Evolutionary conservation across 2,888 invertebrate species (phyloP).

Genomic region (Cyclophora punctaria): DNA sequence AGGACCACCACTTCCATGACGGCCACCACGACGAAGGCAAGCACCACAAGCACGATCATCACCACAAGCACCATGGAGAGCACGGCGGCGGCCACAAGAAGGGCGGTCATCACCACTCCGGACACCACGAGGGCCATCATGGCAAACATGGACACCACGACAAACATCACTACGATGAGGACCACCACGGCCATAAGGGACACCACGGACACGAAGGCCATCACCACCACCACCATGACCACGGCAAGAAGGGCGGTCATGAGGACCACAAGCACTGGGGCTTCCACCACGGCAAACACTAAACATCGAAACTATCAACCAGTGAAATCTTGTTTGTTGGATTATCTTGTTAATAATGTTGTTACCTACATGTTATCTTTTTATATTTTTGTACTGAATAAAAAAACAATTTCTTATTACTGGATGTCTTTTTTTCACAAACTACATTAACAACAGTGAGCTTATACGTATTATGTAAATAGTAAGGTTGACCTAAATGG

Average conservation of each 20-base stretch:
- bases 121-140: slow-evolving; percentile 84
- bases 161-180: slow-evolving; percentile 86
- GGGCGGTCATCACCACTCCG: slow-evolving; percentile 85
- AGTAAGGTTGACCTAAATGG: no score
- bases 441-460: no score
- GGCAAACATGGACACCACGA: slow-evolving; percentile 87
- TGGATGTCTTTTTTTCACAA: not conserved
- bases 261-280: slow-evolving; percentile 84
- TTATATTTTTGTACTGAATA: slow-evolving; percentile 51
- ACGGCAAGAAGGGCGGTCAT: slow-evolving; percentile 86
- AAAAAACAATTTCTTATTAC: slow-evolving; percentile 15
- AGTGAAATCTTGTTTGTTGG: slow-evolving; percentile 32
- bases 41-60: slow-evolving; percentile 85
- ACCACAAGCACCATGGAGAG: slow-evolving; percentile 82
- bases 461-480: no score
- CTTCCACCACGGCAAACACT: slow-evolving; percentile 74
- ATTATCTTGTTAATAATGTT: slow-evolving; percentile 44
- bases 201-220: slow-evolving; percentile 85
- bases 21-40: slow-evolving; percentile 88
- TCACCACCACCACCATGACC: slow-evolving; percentile 81
- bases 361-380: slow-evolving; percentile 11
- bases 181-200: slow-evolving; percentile 86
- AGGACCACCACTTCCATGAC: slow-evolving; percentile 92
- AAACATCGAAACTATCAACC: slow-evolving; percentile 18
- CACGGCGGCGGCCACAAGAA: slow-evolving; percentile 87